phyloP scores from a whole-genome alignment of 2,888 invertebrate genomes.

The Lucinisca nassula region DNA sequence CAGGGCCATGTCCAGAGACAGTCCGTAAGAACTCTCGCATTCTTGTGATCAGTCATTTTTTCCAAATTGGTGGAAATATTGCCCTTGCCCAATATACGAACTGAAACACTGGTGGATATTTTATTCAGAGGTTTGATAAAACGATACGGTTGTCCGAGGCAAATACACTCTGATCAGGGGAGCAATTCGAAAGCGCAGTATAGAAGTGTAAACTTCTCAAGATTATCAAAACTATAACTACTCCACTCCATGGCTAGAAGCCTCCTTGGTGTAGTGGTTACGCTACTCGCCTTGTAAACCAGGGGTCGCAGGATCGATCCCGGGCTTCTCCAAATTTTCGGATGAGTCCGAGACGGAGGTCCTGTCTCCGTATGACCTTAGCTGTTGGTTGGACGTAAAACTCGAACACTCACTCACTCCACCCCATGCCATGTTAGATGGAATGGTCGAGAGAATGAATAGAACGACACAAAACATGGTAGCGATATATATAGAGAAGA shows the following conservation, averaged over 20 bases:
- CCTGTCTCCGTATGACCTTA: no score
- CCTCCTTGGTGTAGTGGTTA: no score
- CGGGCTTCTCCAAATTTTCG: no score
- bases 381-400: no score
- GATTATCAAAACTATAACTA: slow-evolving; percentile 35
- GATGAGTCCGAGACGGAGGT: no score
- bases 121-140: slow-evolving; percentile 50
- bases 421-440: slow-evolving; percentile 45
- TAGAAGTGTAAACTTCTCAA: slow-evolving; percentile 29
- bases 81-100: slow-evolving; percentile 22
- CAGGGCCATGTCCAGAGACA: slow-evolving; percentile 35
- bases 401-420: no score
- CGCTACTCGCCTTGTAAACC: no score
- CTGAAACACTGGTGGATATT: slow-evolving; percentile 36
- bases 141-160: slow-evolving; percentile 48
- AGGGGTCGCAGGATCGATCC: no score
- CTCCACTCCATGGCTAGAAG: no score
- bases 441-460: slow-evolving; percentile 56
- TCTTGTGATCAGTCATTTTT: slow-evolving; percentile 45
- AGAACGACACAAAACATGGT: slow-evolving; percentile 61
- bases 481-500: slow-evolving; percentile 44
- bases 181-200: slow-evolving; percentile 50
- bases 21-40: slow-evolving; percentile 35
- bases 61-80: slow-evolving; percentile 40
- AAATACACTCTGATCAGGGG: slow-evolving; percentile 63